These are phyloP conservation scores for Acrossocheilus fasciatus DNA, from an alignment of 2,797 vertebrate species.

Conservation along the genomic window DNA sequence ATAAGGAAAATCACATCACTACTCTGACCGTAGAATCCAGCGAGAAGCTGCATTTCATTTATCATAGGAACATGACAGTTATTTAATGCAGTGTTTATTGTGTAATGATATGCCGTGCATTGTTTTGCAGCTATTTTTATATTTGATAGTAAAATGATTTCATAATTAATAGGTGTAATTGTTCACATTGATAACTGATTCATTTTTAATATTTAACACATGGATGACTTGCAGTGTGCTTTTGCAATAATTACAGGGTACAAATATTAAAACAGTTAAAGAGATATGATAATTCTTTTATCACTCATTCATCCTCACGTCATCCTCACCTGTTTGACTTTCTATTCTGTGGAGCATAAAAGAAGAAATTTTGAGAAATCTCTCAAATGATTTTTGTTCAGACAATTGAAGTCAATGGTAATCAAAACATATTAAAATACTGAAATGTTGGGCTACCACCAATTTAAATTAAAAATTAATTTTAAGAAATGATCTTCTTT, in stretches of 20 bases:
- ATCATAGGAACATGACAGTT: not conserved
- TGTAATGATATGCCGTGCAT: not conserved
- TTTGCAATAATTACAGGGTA: not conserved
- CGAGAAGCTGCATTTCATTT: not conserved
- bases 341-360: not conserved
- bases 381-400: not conserved
- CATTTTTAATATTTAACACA: not conserved
- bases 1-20: not conserved
- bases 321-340: not conserved
- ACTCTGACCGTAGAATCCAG: not conserved
- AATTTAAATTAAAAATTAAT: too few species aligned
- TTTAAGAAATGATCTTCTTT: not conserved
- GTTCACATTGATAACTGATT: not conserved
- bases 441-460: not conserved
- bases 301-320: not conserved
- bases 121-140: not conserved
- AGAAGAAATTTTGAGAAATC: not conserved
- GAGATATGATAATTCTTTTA: not conserved
- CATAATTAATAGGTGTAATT: not conserved
- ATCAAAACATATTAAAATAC: not conserved
- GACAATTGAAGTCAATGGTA: not conserved
- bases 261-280: not conserved
- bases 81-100: conserved; percentile 2
- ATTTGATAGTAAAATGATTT: not conserved
- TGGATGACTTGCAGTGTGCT: not conserved